Evolutionary conservation across 2,888 invertebrate genomes (phyloP), one percentile per base, ranked within the genome.

Genomic region (Aleiodes leptofemur): DNA sequence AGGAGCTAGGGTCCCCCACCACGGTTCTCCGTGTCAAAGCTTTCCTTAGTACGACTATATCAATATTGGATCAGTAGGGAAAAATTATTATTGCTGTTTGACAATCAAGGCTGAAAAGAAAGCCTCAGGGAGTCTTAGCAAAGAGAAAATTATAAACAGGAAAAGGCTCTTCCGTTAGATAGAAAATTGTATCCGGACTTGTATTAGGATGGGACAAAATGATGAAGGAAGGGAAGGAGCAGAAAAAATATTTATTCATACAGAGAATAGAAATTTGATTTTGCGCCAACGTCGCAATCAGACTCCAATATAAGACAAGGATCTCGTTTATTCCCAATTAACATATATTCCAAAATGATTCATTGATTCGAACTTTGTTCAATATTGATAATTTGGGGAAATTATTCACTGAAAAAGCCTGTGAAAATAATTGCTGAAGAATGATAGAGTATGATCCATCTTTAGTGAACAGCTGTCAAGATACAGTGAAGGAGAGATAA

Each of bases 41-140:
- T n/a, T n/a, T n/a, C n/a, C n/a, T n/a, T n/a, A n/a, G n/a, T n/a
- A n/a, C n/a, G n/a, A n/a, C 23, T 23, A 23, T 23, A 23, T 23
- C 23, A 23, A 23, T 23, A 23, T 1, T 23, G 23, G 23, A 23
- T 23, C 23, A 23, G 23, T 23, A 23, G 23, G 23, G 71, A 71
- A 71, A 71, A 59, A 59, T 50, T 59, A 43, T 71, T 55, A 56
- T 71, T 71, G 48, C 38, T 59, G 71, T 38, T 56, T 56, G 48
- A 14, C 71, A 43, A 71, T 59, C 48, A 43, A 71, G 43, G 48
- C 51, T 29, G 68, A 69, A 69, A 31, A 43, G 66, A 59, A 14
- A 43, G 0, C 43, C 48, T 23, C 16, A 9, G 3, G 13, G 13
- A 68, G n/a, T 50, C 4, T 48, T 64, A 48, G 51, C 68, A 31